Evolutionary conservation across 2,888 invertebrate genomes (phyloP).

Genomic region (Drosophila subquinaria): DNA sequence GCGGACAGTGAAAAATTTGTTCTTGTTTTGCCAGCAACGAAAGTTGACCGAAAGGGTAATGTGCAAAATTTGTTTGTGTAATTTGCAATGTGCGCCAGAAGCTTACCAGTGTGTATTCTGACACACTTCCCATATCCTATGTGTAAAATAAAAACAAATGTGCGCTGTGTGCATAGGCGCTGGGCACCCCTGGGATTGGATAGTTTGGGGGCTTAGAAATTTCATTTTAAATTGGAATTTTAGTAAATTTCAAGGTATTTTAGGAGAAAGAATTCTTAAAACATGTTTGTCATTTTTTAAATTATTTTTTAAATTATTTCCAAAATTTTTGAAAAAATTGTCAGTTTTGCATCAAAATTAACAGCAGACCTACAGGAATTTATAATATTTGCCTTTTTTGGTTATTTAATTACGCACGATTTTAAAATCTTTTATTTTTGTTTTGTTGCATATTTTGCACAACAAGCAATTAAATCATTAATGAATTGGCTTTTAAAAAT

Average conservation of each 20-base stretch:
- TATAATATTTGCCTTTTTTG: neutral
- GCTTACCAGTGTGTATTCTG: no score
- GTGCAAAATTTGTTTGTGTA: no score
- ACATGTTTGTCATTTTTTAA: neutral
- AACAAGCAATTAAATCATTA: slow-evolving; percentile 12
- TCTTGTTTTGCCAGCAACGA: no score
- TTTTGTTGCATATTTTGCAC: neutral
- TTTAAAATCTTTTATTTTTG: slow-evolving; percentile 4
- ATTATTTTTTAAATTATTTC: neutral
- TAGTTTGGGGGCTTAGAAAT: no score
- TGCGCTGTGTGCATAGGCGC: no score
- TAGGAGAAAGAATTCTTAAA: neutral
- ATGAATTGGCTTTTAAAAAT: slow-evolving; percentile 43
- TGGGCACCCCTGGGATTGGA: no score
- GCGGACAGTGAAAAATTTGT: no score
- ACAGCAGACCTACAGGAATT: neutral
- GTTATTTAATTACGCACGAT: neutral
- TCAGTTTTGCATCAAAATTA: neutral
- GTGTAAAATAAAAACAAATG: no score
- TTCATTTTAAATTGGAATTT: neutral
- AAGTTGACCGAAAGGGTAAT: no score
- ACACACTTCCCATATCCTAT: no score
- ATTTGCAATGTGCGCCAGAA: no score
- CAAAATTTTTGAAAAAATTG: neutral
- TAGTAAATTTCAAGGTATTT: neutral